phyloP scores from a whole-genome alignment of 2,113 vertebrate species.

The Forbesichthys agassizii region DNA sequence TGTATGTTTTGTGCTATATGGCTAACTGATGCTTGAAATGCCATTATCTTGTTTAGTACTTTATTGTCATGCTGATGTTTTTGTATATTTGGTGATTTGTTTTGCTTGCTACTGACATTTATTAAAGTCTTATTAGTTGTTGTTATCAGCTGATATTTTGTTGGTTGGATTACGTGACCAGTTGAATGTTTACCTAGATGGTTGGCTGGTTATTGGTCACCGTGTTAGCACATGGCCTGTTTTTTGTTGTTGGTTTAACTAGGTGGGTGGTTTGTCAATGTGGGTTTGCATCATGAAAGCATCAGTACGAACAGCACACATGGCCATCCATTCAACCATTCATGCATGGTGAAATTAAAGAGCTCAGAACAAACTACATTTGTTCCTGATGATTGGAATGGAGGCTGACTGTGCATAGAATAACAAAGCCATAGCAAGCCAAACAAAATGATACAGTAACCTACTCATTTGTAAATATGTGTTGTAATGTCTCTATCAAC shows the following conservation, averaged over 20 bases:
- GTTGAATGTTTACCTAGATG: no score
- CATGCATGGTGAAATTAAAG: slow-evolving; percentile 16
- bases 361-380: background rate
- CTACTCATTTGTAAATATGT: slow-evolving; percentile 27
- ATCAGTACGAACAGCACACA: background rate
- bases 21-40: background rate
- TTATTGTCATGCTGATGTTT: no score
- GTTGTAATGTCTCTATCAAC: slow-evolving; percentile 29
- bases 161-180: no score
- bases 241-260: background rate
- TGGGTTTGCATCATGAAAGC: background rate
- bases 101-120: no score
- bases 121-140: no score
- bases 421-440: slow-evolving; percentile 37
- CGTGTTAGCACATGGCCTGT: background rate
- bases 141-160: no score
- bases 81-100: no score
- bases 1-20: slow-evolving; percentile 1
- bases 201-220: background rate
- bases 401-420: slow-evolving; percentile 36
- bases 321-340: slow-evolving; percentile 6
- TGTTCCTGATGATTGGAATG: slow-evolving; percentile 20
- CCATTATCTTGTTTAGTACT: no score
- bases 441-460: slow-evolving; percentile 45
- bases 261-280: background rate